Base-by-base conservation (phyloP, 2,113 vertebrate species). In the Tachuris rubrigastra region DNA sequence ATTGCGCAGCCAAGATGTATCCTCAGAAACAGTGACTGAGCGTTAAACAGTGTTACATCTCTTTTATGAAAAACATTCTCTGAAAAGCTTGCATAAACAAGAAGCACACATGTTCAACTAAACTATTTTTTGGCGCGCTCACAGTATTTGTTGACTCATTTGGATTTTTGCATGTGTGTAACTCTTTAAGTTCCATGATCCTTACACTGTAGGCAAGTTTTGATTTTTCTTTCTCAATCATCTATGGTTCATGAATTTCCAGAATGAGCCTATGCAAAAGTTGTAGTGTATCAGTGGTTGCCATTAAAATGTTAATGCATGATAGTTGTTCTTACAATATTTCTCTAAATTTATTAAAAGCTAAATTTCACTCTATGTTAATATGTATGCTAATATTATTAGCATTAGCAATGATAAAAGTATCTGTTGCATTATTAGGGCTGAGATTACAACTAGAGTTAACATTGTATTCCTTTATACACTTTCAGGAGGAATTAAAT, bases 31-130 rank as follows among this genome's bases (percentile, higher is more conserved):
- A 93, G 92, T 85, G 82, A 67, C 81, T 94, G 90, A 91, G 79
- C 49, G 9, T 24, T 96, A 83, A 91, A 87, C 65, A 76, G 84
- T 66, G 79, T 75, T 95, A 94, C 78, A 94, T 77, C 94, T 89
- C 91, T 92, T 94, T 97, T 95, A 94, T 93, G 91, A 87, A 75
- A 96, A 95, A 92, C 96, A 94, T 92, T 79, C 92, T 92, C 89
- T 76, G 74, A 73, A 87, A 96, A 93, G 76, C 88, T 87, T 88
- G 63, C 63, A 78, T 93, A 96, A 96, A 96, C 88, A 96, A 93
- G 90, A 65, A 85, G 66, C 80, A 75, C 90, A 96, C 81, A 88
- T 95, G 93, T 93, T 96, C 69, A 94, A 53, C 91, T 88, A 60
- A 93, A 81, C 58, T 88, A 50, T 82, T 91, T 94, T 89, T 85